These are phyloP conservation scores for Luffia ferchaultella DNA, from an alignment of 2,888 invertebrate genomes.

Conservation along the genomic window DNA sequence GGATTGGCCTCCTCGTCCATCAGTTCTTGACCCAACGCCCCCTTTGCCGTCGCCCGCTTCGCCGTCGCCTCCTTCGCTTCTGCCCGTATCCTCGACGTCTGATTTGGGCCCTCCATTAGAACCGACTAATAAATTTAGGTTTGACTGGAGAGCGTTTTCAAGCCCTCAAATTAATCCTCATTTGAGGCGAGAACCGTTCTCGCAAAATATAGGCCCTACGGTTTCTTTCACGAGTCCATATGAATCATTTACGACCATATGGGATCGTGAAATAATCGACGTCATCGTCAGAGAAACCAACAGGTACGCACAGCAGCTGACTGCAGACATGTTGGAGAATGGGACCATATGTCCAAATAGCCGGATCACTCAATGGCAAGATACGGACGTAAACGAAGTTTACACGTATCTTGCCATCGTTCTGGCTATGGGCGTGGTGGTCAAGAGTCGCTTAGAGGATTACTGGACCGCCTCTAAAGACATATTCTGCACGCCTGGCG, in stretches of 20 bases:
- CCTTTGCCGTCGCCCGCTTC: too few species aligned
- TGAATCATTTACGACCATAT: background rate
- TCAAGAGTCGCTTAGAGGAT: constrained; percentile 1
- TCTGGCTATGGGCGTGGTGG: constrained; percentile 4
- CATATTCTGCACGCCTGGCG: constrained; percentile 1
- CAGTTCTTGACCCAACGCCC: too few species aligned
- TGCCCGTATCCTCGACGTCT: too few species aligned
- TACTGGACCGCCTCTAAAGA: constrained; percentile 1
- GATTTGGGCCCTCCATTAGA: background rate
- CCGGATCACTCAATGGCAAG: background rate
- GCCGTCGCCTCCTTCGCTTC: too few species aligned
- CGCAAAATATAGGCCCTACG: background rate
- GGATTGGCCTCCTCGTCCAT: too few species aligned
- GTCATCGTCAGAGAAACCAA: background rate
- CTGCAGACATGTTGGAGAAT: background rate
- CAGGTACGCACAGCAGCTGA: background rate
- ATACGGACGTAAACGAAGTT: background rate
- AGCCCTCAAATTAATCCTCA: background rate
- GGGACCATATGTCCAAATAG: background rate
- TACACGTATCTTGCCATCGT: constrained; percentile 3
- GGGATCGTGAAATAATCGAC: background rate
- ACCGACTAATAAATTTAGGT: background rate
- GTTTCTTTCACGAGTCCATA: background rate
- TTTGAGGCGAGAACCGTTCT: background rate
- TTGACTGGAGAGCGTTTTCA: background rate